Percentiles rank a stretch among this genome's conserved stretches.
phyloP scores from a whole-genome alignment of 2,113 vertebrate species.

The Channa argus region DNA sequence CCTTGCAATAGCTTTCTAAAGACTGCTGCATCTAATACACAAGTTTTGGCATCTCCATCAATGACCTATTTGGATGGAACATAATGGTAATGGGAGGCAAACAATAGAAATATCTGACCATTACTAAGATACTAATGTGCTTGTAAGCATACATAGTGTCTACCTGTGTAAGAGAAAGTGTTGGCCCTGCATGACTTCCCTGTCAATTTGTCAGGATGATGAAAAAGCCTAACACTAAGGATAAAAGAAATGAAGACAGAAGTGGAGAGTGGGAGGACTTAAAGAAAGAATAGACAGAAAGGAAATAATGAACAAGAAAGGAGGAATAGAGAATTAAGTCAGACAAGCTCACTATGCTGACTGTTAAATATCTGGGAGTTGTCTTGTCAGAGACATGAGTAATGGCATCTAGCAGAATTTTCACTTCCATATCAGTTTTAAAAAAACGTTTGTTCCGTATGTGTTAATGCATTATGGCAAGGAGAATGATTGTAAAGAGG shows the following conservation, averaged over 20 bases:
- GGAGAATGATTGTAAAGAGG: background rate
- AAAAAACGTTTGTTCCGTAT: background rate
- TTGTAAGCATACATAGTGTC: background rate
- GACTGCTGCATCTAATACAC: too few relatives aligned
- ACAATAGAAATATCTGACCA: background rate
- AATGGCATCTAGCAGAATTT: background rate
- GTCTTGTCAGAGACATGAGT: background rate
- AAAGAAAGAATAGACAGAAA: conserved; percentile 8
- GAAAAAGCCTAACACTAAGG: conserved; percentile 23
- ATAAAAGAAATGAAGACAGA: conserved; percentile 36
- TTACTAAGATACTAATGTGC: background rate
- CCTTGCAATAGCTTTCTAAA: too few relatives aligned
- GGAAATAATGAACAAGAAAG: conserved; percentile 29
- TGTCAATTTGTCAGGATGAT: conserved; percentile 16
- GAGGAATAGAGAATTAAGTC: background rate
- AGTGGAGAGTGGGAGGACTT: conserved; percentile 16
- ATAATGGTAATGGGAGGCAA: too few relatives aligned
- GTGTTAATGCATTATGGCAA: background rate
- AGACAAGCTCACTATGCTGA: conserved; percentile 4
- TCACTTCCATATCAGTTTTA: background rate
- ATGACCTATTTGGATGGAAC: too few relatives aligned
- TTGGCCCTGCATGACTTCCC: conserved; percentile 4
- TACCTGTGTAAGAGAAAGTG: background rate
- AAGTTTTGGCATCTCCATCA: too few relatives aligned
- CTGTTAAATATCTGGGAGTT: conserved; percentile 34